Conservation (phyloP, 1,140 invertebrate species). For the Hormaphis cornu region DNA sequence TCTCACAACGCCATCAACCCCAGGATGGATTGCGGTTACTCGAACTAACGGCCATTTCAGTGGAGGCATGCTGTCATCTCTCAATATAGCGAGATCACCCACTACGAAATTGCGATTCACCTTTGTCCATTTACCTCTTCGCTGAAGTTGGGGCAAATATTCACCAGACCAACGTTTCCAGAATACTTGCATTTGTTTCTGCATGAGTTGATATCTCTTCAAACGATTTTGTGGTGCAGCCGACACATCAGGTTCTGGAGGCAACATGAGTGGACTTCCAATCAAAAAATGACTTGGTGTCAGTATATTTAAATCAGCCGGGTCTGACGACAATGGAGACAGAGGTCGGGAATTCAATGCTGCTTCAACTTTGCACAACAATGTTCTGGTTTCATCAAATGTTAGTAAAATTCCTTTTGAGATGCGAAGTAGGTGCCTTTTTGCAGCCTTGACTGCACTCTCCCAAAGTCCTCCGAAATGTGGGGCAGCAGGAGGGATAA, state of each 20-base stretch:
- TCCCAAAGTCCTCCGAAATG: neutral
- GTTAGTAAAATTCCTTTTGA: conserved; percentile 28
- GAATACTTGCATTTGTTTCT: conserved; percentile 35
- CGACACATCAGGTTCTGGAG: conserved; percentile 35
- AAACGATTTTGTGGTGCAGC: conserved; percentile 33
- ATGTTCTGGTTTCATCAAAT: conserved; percentile 40
- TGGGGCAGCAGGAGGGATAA: conserved; percentile 39
- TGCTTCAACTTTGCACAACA: conserved; percentile 38
- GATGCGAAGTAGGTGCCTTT: conserved; percentile 38
- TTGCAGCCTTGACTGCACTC: conserved; percentile 38
- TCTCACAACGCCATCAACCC: too few relatives aligned
- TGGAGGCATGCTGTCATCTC: too few relatives aligned
- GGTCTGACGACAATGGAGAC: conserved; percentile 35
- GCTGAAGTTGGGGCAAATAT: conserved; percentile 38
- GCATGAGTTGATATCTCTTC: conserved; percentile 33
- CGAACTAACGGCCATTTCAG: too few relatives aligned
- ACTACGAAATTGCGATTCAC: too few relatives aligned
- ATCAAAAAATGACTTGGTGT: conserved; percentile 39
- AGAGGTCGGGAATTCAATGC: conserved; percentile 39
- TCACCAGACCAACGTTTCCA: conserved; percentile 39
- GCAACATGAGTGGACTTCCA: conserved; percentile 34
- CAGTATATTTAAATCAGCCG: conserved; percentile 30
- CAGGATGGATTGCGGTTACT: too few relatives aligned
- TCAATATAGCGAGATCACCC: too few relatives aligned
- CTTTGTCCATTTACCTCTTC: conserved; percentile 38